Percentiles rank a stretch among this genome's conserved stretches.
Evolutionary conservation across 1,140 invertebrate species (phyloP).

Genomic region (Nymphalis io): DNA sequence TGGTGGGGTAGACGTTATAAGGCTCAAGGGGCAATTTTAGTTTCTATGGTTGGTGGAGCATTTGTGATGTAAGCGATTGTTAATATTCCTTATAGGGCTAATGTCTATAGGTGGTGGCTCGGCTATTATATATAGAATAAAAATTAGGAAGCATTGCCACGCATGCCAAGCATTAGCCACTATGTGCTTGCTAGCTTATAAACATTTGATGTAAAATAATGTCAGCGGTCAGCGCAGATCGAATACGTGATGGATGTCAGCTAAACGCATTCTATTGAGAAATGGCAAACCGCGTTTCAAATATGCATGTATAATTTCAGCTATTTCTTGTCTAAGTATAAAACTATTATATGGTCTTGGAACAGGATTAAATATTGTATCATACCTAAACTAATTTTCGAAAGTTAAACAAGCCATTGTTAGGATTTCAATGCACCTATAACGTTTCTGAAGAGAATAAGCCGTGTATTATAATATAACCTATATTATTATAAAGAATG

Average conservation of each 20-base stretch:
- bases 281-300: neutral
- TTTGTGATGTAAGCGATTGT: too few species aligned
- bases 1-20: too few species aligned
- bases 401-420: neutral
- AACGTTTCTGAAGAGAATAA: neutral
- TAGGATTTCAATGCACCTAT: neutral
- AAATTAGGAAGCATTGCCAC: too few species aligned
- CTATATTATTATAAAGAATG: too few species aligned
- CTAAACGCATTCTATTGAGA: constrained; percentile 6
- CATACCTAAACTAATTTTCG: constrained; percentile 4
- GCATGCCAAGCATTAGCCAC: too few species aligned
- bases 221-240: neutral
- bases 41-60: too few species aligned
- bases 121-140: too few species aligned
- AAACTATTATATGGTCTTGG: neutral
- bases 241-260: constrained; percentile 4
- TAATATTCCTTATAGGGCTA: too few species aligned
- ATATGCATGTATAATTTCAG: constrained; percentile 6
- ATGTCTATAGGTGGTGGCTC: too few species aligned
- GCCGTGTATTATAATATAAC: too few species aligned
- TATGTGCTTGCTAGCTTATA: too few species aligned
- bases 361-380: neutral
- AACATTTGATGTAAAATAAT: neutral
- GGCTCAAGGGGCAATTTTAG: too few species aligned
- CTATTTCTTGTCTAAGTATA: neutral